A percentile compares a stretch with the other conserved stretches of the same genome.
Evolutionary conservation across 2,797 vertebrate genomes (phyloP).

Genomic region (Emys orbicularis): DNA sequence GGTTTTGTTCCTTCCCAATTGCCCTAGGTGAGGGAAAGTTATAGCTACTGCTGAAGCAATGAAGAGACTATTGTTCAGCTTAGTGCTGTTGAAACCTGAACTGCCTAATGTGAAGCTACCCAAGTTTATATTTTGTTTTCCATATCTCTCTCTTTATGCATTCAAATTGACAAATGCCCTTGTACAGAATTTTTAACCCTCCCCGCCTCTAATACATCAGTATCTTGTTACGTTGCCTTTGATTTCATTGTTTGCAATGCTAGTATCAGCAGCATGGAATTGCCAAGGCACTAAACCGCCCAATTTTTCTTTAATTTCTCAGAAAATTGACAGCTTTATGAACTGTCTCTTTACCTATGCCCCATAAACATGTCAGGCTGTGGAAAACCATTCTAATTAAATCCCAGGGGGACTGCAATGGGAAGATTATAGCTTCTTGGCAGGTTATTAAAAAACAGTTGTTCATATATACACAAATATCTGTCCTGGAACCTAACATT

Average conservation of each 20-base stretch:
- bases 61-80: conserved; percentile 55
- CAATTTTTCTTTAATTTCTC: conserved; percentile 89
- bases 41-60: conserved; percentile 56
- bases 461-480: conserved; percentile 86
- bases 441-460: conserved; percentile 89
- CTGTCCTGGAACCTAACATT: conserved; percentile 78
- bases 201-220: conserved; percentile 83
- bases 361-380: conserved; percentile 88
- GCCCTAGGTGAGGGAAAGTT: conserved; percentile 66
- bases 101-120: conserved; percentile 47
- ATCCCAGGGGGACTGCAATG: conserved; percentile 81
- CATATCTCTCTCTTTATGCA: conserved; percentile 76
- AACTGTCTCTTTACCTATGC: conserved; percentile 89
- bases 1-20: conserved; percentile 54
- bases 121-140: conserved; percentile 63
- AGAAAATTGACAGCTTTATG: conserved; percentile 90
- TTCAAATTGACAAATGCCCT: conserved; percentile 85
- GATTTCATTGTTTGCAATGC: conserved; percentile 83
- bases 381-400: conserved; percentile 87
- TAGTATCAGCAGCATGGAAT: conserved; percentile 81
- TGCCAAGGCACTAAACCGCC: conserved; percentile 84
- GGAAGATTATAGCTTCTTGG: conserved; percentile 86
- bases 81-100: conserved; percentile 50
- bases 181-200: conserved; percentile 83
- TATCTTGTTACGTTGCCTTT: conserved; percentile 84